Conservation (phyloP, 2,797 vertebrate genomes). For the Manis pentadactyla region DNA sequence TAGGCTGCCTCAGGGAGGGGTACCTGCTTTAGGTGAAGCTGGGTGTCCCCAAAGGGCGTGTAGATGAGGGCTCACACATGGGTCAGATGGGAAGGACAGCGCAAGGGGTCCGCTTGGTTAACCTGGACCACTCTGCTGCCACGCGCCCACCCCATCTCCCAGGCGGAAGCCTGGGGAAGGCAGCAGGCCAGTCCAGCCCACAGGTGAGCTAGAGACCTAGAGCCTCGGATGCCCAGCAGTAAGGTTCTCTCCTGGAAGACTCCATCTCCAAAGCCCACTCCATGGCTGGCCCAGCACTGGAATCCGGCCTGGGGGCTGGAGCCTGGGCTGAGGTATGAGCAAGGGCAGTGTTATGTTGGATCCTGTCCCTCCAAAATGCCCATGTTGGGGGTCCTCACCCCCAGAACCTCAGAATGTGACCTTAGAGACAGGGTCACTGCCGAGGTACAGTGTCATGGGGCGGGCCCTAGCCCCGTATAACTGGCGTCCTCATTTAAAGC, state of each 20-base stretch:
- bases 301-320: accelerated
- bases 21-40: neutral
- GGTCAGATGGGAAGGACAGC: neutral
- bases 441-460: neutral
- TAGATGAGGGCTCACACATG: neutral
- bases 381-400: neutral
- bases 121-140: neutral
- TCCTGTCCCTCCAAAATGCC: neutral
- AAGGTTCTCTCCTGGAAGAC: neutral
- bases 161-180: neutral
- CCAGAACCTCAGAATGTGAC: neutral
- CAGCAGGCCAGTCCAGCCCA: too few species aligned
- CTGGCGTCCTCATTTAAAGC: neutral
- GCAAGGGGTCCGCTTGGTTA: accelerated
- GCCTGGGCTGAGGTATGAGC: neutral
- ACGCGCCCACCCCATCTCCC: neutral
- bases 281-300: accelerated
- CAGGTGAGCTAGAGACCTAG: neutral
- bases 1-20: neutral
- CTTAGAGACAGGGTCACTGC: neutral
- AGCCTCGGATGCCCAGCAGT: neutral
- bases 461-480: accelerated
- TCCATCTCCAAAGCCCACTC: neutral
- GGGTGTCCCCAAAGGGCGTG: neutral
- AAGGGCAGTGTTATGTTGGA: accelerated